These are phyloP conservation scores for Semotilus atromaculatus DNA, from an alignment of 2,797 vertebrate genomes.

Conservation along the genomic window DNA sequence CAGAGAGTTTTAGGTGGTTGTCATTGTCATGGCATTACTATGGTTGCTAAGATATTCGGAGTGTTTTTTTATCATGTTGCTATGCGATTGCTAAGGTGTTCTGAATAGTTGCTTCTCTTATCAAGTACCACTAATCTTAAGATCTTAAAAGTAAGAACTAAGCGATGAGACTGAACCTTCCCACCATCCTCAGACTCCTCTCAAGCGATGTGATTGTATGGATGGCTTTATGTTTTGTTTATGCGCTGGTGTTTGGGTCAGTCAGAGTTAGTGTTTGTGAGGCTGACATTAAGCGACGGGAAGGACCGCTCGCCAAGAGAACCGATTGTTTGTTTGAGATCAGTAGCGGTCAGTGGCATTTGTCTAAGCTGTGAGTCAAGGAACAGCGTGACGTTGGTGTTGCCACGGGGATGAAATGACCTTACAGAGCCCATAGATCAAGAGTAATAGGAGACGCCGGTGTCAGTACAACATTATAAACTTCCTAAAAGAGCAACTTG, in stretches of 20 bases:
- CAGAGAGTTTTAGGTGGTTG: neutral
- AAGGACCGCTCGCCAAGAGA: slow-evolving; percentile 60
- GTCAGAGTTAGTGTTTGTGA: slow-evolving; percentile 52
- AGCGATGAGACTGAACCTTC: slow-evolving; percentile 37
- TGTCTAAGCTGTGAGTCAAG: slow-evolving; percentile 62
- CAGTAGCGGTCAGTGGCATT: slow-evolving; percentile 74
- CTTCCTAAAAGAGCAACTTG: slow-evolving; percentile 59
- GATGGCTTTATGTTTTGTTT: slow-evolving; percentile 52
- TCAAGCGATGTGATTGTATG: slow-evolving; percentile 26
- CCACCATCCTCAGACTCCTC: neutral
- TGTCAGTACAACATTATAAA: slow-evolving; percentile 52
- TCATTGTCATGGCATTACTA: neutral
- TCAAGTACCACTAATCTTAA: neutral
- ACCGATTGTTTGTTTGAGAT: slow-evolving; percentile 65
- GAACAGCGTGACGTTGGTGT: slow-evolving; percentile 67
- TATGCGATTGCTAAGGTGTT: neutral
- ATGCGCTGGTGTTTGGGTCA: slow-evolving; percentile 51
- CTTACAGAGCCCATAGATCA: slow-evolving; percentile 71
- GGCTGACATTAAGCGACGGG: slow-evolving; percentile 58
- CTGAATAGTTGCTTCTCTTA: neutral
- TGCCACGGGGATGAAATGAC: slow-evolving; percentile 75
- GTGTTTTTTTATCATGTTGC: neutral
- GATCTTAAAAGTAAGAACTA: slow-evolving; percentile 29
- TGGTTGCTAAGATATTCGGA: neutral
- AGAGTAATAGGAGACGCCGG: slow-evolving; percentile 53